phyloP scores from a whole-genome alignment of 2,888 invertebrate genomes.

The Mesoligia furuncula region DNA sequence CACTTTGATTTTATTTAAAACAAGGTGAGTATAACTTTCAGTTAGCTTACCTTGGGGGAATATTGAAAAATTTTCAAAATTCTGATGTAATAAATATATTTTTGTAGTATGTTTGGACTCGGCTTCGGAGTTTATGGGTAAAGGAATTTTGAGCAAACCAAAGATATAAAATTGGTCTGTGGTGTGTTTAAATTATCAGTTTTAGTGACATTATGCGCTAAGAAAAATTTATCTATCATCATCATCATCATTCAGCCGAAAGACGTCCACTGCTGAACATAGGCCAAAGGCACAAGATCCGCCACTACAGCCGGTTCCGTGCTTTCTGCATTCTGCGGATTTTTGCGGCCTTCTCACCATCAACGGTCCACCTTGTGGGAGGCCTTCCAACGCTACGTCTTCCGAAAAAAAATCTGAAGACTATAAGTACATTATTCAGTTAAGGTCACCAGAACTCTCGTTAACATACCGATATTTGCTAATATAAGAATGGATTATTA shows the following conservation, averaged over 20 bases:
- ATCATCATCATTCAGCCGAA: neutral
- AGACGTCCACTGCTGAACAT: too few relatives aligned
- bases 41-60: constrained; percentile 65
- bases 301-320: too few relatives aligned
- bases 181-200: too few relatives aligned
- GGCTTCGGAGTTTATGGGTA: constrained; percentile 21
- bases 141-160: neutral
- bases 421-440: neutral
- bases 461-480: neutral
- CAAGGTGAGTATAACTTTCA: constrained; percentile 69
- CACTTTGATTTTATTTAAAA: constrained; percentile 79
- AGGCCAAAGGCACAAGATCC: too few relatives aligned
- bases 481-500: neutral
- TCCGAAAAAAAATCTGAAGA: neutral
- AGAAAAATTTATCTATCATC: neutral
- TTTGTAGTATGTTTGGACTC: constrained; percentile 28
- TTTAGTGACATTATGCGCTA: neutral
- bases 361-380: neutral
- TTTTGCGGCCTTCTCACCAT: too few relatives aligned
- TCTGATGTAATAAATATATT: constrained; percentile 20
- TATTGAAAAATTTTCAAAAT: constrained; percentile 71
- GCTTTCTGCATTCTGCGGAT: too few relatives aligned
- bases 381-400: neutral
- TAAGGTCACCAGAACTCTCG: neutral
- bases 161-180: neutral